A percentile compares a stretch with the other conserved stretches of the same genome.
These are phyloP conservation scores for Orchestia grillus DNA, from an alignment of 1,140 invertebrate species.

Conservation along the genomic window DNA sequence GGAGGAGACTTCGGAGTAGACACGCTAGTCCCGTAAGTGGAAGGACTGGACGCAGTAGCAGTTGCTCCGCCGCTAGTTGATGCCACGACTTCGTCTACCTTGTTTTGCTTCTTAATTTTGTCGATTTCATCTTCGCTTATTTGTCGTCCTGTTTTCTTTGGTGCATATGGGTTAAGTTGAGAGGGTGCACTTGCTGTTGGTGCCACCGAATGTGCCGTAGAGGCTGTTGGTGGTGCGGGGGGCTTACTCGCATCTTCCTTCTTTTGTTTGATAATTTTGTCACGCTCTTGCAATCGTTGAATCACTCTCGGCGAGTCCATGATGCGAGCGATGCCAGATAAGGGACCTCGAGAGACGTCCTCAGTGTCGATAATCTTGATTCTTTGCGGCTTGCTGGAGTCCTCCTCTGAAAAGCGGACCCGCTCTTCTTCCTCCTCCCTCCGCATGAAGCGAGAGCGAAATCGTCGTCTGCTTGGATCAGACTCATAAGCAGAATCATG, in stretches of 20 bases:
- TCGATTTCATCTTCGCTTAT: slow-evolving; percentile 90
- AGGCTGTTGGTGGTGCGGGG: slow-evolving; percentile 74
- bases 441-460: slow-evolving; percentile 80
- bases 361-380: slow-evolving; percentile 89
- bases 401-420: slow-evolving; percentile 66
- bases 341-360: slow-evolving; percentile 86
- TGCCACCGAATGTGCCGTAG: slow-evolving; percentile 71
- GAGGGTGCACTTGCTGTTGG: slow-evolving; percentile 59
- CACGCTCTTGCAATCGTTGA: slow-evolving; percentile 80
- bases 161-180: slow-evolving; percentile 31
- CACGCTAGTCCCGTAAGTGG: slow-evolving; percentile 58
- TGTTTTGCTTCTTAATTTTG: slow-evolving; percentile 89
- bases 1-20: slow-evolving; percentile 73
- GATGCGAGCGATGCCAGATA: slow-evolving; percentile 78
- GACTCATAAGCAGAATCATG: slow-evolving; percentile 69
- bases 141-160: slow-evolving; percentile 75
- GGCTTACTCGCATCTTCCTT: slow-evolving; percentile 70
- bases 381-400: slow-evolving; percentile 70
- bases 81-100: slow-evolving; percentile 73
- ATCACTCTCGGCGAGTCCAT: slow-evolving; percentile 87
- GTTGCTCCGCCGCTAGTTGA: slow-evolving; percentile 73
- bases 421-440: slow-evolving; percentile 72
- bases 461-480: slow-evolving; percentile 70
- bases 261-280: slow-evolving; percentile 66
- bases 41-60: slow-evolving; percentile 69